Base-by-base conservation (phyloP, 2,797 vertebrate genomes). In the Dipus sagitta region DNA sequence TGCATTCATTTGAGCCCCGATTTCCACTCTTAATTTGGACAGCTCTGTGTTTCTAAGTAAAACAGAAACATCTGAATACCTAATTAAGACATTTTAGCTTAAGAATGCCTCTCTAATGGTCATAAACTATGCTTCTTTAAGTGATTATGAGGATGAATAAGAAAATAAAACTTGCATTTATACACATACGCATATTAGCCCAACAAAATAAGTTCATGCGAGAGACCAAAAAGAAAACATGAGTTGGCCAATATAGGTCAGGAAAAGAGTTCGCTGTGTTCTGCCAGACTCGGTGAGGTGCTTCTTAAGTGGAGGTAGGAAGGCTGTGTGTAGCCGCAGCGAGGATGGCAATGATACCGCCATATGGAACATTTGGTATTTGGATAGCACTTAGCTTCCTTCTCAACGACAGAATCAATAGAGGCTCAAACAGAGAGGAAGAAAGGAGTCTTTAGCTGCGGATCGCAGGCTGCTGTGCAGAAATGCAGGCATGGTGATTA, bases 21-120 rank as follows among this genome's bases (percentile, higher is more conserved):
- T 85, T 82, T 92, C 68, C 32, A 34, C 38, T 85, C 77, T 79
- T 58, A 15, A 70, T 89, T 96, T 90, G 72, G 88, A 79, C 58
- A 93, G 68, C 81, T 90, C 64, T 65, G 9, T 82, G 9, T 60
- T 95, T 94, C 76, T 92, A 68, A 92, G 62, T 72, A 78, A 42
- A 95, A 89, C 60, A 88, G 52, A 76, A 95, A 83, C 79, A 42
- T 84, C 87, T 89, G 85, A 93, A 93, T 96, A 86, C 52, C 89
- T 62, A 94, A 92, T 94, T 92, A 82, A 88, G 76, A 79, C n/a
- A 60, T 71, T 75, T 93, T 90, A 81, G 65, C 84, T 77, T 93
- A 67, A 88, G 52, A 86, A 87, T 84, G 94, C 42, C 67, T 88
- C 60, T 88, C 74, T 83, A 92, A 70, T 42, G 65, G 60, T 92